Conservation (phyloP, 1,140 invertebrate species). For the Halictus rubicundus region DNA sequence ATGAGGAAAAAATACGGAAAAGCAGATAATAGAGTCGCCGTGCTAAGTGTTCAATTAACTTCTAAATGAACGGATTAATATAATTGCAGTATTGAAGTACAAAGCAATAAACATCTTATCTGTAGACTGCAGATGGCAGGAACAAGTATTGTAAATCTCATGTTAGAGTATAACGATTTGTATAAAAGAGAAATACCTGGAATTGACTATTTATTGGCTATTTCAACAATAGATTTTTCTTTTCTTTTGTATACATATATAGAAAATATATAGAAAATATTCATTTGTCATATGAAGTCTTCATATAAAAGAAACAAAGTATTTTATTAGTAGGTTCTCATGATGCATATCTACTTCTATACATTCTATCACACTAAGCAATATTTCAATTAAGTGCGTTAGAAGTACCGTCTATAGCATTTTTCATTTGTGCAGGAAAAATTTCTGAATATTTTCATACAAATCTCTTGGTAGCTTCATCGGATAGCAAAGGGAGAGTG, state of each 20-base stretch:
- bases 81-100: slow-evolving; percentile 47
- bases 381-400: slow-evolving; percentile 18
- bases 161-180: slow-evolving; percentile 17
- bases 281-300: slow-evolving; percentile 13
- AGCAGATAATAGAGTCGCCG: slow-evolving; percentile 63
- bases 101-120: slow-evolving; percentile 60
- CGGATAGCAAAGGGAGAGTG: slow-evolving; percentile 19
- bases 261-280: not conserved
- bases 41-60: slow-evolving; percentile 47
- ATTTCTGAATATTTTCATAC: not conserved
- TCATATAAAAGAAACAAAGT: not conserved
- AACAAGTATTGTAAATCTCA: slow-evolving; percentile 32
- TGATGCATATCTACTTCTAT: slow-evolving; percentile 4
- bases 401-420: not conserved
- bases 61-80: slow-evolving; percentile 26
- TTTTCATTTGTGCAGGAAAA: slow-evolving; percentile 9
- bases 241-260: too few species aligned
- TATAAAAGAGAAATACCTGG: slow-evolving; percentile 19
- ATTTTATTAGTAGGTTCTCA: not conserved
- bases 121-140: slow-evolving; percentile 28
- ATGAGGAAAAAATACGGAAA: slow-evolving; percentile 24
- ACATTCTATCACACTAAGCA: slow-evolving; percentile 8
- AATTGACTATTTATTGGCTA: slow-evolving; percentile 46
- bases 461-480: slow-evolving; percentile 4
- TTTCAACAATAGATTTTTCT: slow-evolving; percentile 24